phyloP scores from a whole-genome alignment of 2,888 invertebrate genomes.

The Ennomos quercinarius region DNA sequence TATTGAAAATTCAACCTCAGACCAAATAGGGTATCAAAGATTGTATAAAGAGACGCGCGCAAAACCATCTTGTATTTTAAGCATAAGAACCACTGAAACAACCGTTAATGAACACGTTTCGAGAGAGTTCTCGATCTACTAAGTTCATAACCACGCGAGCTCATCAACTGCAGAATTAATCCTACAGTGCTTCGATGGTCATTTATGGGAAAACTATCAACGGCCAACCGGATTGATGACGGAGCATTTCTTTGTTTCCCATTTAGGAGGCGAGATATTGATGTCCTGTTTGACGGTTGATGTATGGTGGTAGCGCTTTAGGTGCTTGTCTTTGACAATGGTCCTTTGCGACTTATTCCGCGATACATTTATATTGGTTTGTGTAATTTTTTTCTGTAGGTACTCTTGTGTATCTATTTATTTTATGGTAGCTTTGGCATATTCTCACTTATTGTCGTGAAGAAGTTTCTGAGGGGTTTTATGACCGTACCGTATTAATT shows the following conservation, averaged over 20 bases:
- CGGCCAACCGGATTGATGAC: constrained; percentile 71
- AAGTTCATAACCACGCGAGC: not conserved
- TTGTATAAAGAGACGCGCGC: too few species aligned
- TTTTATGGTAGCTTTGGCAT: too few species aligned
- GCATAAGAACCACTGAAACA: too few species aligned
- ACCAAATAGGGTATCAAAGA: too few species aligned
- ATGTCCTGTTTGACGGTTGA: constrained; percentile 50
- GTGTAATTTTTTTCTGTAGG: too few species aligned
- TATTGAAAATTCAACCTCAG: too few species aligned
- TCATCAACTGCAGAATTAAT: constrained; percentile 3
- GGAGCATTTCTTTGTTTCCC: constrained; percentile 66
- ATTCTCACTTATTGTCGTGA: too few species aligned
- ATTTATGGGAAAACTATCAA: constrained; percentile 83
- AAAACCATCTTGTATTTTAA: too few species aligned
- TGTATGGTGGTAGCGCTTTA: constrained; percentile 38
- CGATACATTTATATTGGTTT: not conserved
- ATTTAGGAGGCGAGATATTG: constrained; percentile 56
- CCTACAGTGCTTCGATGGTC: constrained; percentile 48
- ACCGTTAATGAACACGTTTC: too few species aligned
- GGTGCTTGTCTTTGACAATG: constrained; percentile 6
- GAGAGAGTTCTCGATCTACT: not conserved
- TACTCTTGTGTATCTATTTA: too few species aligned
- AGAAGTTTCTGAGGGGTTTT: too few species aligned
- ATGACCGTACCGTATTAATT: too few species aligned
- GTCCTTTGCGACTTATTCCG: constrained; percentile 4